Evolutionary conservation across 2,113 vertebrate genomes (phyloP), one percentile per base, ranked within the genome.

Genomic region (Cynocephalus volans): DNA sequence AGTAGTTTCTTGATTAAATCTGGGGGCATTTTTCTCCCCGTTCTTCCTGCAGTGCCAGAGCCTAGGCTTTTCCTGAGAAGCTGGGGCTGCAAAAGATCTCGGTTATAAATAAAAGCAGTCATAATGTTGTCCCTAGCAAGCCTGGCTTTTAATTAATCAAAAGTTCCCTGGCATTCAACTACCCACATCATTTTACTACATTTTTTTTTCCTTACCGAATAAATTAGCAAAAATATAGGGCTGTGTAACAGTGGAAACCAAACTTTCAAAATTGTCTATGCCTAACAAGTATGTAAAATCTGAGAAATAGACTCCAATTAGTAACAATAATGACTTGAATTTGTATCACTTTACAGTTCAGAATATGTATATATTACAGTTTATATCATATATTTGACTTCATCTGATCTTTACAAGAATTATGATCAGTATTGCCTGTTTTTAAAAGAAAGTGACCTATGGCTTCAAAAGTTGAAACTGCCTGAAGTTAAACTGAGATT

Each of bases 1-100:
- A 80, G 33, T 58, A 80, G 33, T 62, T 81, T 97, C 52, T 90
- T 28, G 48, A 95, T 83, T 97, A 90, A 96, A 90, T 67, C 33
- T 83, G 24, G 93, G 45, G 33, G 14, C 8, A 64, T 70, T 92
- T 89, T 92, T 70, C n/a, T 41, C 14, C 48, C 69, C 73, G 3
- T 65, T 96, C 28, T 86, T 24, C 33, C 62, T 84, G 14, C 0
- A 79, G 15, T 31, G 15, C 79, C 33, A 88, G 8, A 90, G n/a
- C 31, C 56, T 33, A 84, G 12, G 11, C 14, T 41, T 96, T 92
- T 83, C 52, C 36, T 50, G 58, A 87, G 64, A 92, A 28, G 36
- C 13, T 9, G 65, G 8, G 58, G 64, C 73, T 60, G 92, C 60
- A 75, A 83, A 95, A 67, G 23, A 73, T 36, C 48, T 58, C 33